These are phyloP conservation scores for Rhinichthys osculus DNA, from an alignment of 2,797 vertebrate species.

Conservation along the genomic window DNA sequence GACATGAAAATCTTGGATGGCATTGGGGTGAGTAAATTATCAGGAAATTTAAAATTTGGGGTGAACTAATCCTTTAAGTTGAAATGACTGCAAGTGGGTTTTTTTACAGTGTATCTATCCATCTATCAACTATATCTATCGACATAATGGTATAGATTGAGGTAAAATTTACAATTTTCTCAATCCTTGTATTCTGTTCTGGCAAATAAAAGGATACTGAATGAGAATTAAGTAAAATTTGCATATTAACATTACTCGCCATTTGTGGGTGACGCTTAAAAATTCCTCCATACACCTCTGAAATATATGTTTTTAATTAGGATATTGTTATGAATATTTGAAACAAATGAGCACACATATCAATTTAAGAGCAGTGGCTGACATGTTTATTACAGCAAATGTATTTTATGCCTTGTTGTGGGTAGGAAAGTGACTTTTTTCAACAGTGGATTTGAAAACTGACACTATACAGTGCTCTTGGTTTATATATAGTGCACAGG, in stretches of 20 bases:
- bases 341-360: constrained; percentile 35
- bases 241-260: neutral
- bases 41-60: no score
- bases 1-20: no score
- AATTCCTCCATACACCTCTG: neutral
- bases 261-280: neutral
- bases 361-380: constrained; percentile 24
- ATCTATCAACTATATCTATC: no score
- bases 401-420: constrained; percentile 24
- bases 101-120: no score
- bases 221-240: neutral
- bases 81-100: no score
- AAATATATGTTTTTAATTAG: constrained; percentile 31
- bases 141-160: no score
- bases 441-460: neutral
- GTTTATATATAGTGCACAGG: constrained; percentile 1
- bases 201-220: neutral
- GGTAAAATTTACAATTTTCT: neutral
- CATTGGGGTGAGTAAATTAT: no score
- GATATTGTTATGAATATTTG: constrained; percentile 14
- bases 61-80: no score
- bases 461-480: neutral
- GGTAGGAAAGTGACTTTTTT: neutral
- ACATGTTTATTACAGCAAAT: constrained; percentile 47
- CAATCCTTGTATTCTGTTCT: neutral